Base-by-base conservation (phyloP, 2,797 vertebrate species). In the Falco rusticolus region DNA sequence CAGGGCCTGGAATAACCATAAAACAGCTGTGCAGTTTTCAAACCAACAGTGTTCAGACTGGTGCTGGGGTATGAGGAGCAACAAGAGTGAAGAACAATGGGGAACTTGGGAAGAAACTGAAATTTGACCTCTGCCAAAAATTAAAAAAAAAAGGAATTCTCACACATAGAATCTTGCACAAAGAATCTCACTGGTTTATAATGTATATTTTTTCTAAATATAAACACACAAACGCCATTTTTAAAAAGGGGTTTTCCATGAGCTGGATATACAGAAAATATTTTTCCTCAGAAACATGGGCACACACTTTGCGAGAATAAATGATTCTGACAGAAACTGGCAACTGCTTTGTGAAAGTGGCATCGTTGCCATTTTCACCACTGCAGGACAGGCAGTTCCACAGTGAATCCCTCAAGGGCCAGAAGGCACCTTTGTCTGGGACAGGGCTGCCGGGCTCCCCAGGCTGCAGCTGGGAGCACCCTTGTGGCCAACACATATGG, bases 161-260 rank as follows among this genome's bases (percentile, higher is more conserved):
- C 24, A 37, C 15, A 11, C 33, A 37, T 24, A 63, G 8, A 6
- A 37, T 68, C 14, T 31, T 86, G 29, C 45, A 80, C 20, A 54
- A 60, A 72, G 31, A 63, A 3, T 78, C 11, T 71, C 7, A 6
- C 12, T 57, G 4, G 10, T 90, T 56, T 54, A 29, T 51, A 68
- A 53, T 25, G 17, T 41, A 17, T 14, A 11, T 33, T 54, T 87
- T 72, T 24, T 16, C 28, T 56, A 47, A 84, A 69, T 65, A 51
- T 19, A 87, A 87, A 31, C 16, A 66, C 11, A 14, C 5, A 41
- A 45, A 26, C 1, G 0, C 0, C 7, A 0, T 5, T 41, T 72
- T 65, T 71, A 10, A 1, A 10, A 61, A 69, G 64, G 2, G 4
- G 3, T 13, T 90, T 91, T 43, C 20, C 20, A 21, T 37, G 11